Evolutionary conservation across 2,113 vertebrate species (phyloP), one percentile per base, ranked within the genome.

Genomic region (Cynoglossus semilaevis): DNA sequence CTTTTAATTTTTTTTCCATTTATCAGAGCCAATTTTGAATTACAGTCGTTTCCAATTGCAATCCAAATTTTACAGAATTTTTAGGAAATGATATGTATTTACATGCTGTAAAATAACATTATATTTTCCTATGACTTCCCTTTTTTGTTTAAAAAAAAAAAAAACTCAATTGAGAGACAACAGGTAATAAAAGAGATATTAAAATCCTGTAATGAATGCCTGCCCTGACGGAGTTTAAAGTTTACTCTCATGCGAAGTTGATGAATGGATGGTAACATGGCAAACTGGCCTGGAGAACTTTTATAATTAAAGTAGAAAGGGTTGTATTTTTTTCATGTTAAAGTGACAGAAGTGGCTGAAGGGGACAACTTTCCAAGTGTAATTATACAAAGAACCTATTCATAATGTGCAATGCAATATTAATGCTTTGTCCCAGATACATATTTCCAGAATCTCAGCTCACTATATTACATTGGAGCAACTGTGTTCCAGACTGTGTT

Each of bases 241-340:
- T 67, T 68, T 52, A 16, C 63, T 15, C 56, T 54, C 55, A 62
- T 73, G 77, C 63, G 67, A 71, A 67, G 61, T 67, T 82, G 74
- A 78, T 74, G 59, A 77, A 80, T 83, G 80, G 85, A 74, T 82
- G 76, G 83, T 67, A 67, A 51, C 16, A 2, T 10, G 44, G 58
- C 52, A 55, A 70, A 79, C 64, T 77, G 53, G 82, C 89, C 84
- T 66, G 67, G 53, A 86, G 87, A 87, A 76, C 63, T 84, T 86
- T 86, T 81, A 85, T 89, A 90, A 90, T 91, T 88, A 87, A 79
- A 88, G 75, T 74, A 74, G 72, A 81, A 71, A 74, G 67, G 61
- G 68, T 80, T 50, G 36, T 85, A 83, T 82, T 87, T 82, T n/a
- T 84, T 80, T 83, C 70, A 73, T 65, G 70, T 73, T 88, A 82